These are phyloP conservation scores for Odobenus rosmarus DNA, from an alignment of 2,113 vertebrate genomes.

Conservation along the genomic window DNA sequence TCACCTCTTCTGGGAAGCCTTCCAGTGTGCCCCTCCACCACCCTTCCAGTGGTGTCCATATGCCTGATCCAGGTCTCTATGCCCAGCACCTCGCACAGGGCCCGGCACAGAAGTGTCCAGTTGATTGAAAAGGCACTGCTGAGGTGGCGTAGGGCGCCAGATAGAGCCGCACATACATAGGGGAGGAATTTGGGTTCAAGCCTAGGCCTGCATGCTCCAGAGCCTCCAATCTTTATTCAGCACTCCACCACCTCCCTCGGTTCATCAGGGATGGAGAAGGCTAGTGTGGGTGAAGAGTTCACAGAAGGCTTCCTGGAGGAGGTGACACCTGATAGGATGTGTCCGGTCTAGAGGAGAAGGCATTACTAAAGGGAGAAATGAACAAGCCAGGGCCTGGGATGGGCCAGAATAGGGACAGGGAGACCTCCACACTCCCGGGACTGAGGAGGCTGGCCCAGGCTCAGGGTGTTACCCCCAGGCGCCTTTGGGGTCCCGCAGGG, in stretches of 20 bases:
- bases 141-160: rapidly evolving
- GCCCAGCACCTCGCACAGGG: neutral
- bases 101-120: neutral
- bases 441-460: neutral
- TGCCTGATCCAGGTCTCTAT: neutral
- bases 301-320: neutral
- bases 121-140: neutral
- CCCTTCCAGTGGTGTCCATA: neutral
- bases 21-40: neutral
- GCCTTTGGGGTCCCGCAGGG: neutral
- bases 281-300: neutral
- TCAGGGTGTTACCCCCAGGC: too few species aligned
- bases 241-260: neutral
- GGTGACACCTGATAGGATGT: neutral
- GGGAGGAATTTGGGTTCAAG: neutral
- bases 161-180: neutral
- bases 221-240: neutral
- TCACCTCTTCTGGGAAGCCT: neutral
- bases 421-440: neutral
- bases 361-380: neutral
- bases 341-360: neutral
- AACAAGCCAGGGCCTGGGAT: neutral
- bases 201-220: neutral
- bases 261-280: neutral
- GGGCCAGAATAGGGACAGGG: neutral